Conservation (phyloP, 2,888 invertebrate species). For the Molanna angustata region DNA sequence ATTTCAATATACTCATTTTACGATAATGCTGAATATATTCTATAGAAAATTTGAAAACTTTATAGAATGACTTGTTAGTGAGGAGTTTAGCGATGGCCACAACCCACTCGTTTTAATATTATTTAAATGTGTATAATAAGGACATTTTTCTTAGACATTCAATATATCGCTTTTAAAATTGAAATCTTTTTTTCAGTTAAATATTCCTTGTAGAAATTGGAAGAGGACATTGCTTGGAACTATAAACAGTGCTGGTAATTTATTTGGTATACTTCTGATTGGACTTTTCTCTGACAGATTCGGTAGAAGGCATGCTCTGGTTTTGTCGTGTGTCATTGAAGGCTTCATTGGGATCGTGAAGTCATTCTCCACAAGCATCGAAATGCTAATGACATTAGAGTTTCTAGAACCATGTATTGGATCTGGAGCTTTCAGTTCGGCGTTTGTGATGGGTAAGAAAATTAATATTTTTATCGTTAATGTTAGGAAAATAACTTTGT, state of each 20-base stretch:
- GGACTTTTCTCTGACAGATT: conserved; percentile 74
- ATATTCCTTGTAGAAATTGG: conserved; percentile 61
- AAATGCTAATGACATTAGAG: conserved; percentile 67
- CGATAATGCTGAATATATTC: no score
- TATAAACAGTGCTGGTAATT: conserved; percentile 67
- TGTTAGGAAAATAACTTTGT: no score
- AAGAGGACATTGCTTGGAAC: conserved; percentile 71
- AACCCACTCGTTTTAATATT: no score
- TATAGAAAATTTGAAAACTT: no score
- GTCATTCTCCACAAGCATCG: conserved; percentile 66
- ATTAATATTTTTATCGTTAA: no score
- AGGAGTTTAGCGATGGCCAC: no score
- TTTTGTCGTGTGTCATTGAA: conserved; percentile 60
- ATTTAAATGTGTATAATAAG: no score
- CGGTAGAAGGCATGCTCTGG: conserved; percentile 62
- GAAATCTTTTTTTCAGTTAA: conserved; percentile 49
- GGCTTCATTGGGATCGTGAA: conserved; percentile 65
- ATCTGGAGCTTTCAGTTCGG: conserved; percentile 68
- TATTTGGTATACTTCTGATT: conserved; percentile 67
- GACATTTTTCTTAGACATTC: no score
- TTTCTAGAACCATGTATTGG: conserved; percentile 68
- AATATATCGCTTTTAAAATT: no score
- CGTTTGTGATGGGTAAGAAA: conserved; percentile 65
- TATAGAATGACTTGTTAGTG: no score
- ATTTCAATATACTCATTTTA: no score